Evolutionary conservation across 2,888 invertebrate genomes (phyloP).

Genomic region (Thereva unica): DNA sequence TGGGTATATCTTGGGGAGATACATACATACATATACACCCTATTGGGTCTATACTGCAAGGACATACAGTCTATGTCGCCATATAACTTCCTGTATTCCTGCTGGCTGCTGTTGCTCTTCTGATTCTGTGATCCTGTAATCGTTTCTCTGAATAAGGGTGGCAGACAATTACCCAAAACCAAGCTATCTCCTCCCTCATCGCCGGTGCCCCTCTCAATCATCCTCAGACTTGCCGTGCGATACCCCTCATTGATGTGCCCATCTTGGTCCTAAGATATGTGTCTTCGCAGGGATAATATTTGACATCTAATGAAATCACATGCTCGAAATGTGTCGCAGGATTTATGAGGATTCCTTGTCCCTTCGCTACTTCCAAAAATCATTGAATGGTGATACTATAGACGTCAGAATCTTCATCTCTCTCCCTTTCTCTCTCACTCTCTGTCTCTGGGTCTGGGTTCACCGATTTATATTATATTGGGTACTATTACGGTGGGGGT

Average conservation of each 20-base stretch:
- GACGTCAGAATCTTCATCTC: no score
- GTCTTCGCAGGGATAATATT: constrained; percentile 34
- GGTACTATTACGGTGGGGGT: not conserved
- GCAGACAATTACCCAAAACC: constrained; percentile 6
- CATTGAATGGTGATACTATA: not conserved
- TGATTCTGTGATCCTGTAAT: not conserved
- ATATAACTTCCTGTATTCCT: no score
- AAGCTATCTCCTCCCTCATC: not conserved
- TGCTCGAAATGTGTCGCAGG: constrained; percentile 37
- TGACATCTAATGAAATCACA: constrained; percentile 40
- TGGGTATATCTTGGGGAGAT: constrained; percentile 3
- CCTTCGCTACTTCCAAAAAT: constrained; percentile 12
- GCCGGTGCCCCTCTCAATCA: not conserved
- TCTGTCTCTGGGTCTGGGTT: no score
- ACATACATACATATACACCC: not conserved
- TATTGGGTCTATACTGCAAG: not conserved
- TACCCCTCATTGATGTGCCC: no score
- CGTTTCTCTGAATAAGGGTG: not conserved
- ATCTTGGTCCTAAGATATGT: constrained; percentile 1
- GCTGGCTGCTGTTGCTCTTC: no score
- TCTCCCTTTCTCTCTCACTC: no score
- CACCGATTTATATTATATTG: no score
- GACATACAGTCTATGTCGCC: no score
- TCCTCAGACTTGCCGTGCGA: no score
- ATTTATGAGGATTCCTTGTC: constrained; percentile 27